Percentiles rank a stretch among this genome's conserved stretches.
phyloP scores from a whole-genome alignment of 2,797 vertebrate species.

The Rhinella marina region DNA sequence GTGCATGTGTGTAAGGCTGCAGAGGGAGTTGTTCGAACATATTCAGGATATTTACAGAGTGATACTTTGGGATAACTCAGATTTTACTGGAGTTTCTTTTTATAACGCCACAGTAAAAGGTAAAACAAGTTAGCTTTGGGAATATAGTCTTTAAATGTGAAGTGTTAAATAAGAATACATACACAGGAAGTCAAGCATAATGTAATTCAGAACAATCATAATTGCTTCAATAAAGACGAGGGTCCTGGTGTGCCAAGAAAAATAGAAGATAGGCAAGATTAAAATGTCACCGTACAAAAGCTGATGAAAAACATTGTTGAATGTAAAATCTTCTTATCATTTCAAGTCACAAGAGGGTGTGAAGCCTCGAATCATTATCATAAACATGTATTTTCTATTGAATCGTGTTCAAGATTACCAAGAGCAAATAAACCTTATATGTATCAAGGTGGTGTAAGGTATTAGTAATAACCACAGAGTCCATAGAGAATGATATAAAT shows the following conservation, averaged over 20 bases:
- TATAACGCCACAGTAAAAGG: not conserved
- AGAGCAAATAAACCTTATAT: not conserved
- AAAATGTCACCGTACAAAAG: conserved; percentile 64
- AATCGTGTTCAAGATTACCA: conserved; percentile 18
- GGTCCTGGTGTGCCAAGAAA: conserved; percentile 76
- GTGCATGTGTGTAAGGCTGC: not conserved
- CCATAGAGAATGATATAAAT: not conserved
- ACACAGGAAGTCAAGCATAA: conserved; percentile 77
- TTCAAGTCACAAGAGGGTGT: conserved; percentile 29
- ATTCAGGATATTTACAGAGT: not conserved
- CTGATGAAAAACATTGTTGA: conserved; percentile 33
- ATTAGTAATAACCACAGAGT: not conserved
- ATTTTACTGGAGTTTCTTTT: not conserved
- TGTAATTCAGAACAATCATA: conserved; percentile 75
- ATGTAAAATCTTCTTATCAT: conserved; percentile 44
- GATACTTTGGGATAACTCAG: not conserved
- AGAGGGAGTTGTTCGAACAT: not conserved
- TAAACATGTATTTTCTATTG: conserved; percentile 11
- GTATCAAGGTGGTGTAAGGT: not conserved
- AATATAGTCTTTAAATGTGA: not conserved
- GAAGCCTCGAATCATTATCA: conserved; percentile 12
- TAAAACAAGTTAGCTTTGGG: not conserved
- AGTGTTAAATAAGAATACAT: conserved; percentile 64
- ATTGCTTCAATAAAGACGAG: conserved; percentile 76
- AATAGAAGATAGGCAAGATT: conserved; percentile 78